A percentile compares a stretch with the other conserved stretches of the same genome.
Evolutionary conservation across 2,888 invertebrate genomes (phyloP).

Genomic region (Heliconius cydno): DNA sequence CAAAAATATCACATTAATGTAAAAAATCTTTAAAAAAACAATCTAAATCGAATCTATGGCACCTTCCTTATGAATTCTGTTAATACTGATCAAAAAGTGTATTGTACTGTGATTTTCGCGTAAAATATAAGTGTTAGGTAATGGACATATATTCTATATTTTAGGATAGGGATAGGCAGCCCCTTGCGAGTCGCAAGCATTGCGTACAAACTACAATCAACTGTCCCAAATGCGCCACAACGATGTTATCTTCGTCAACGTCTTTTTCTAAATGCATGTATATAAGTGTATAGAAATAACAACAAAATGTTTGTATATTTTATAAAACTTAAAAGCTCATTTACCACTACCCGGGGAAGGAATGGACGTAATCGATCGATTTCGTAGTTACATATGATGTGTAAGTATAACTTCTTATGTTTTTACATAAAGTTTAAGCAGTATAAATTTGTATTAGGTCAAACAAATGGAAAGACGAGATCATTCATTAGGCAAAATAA

Average conservation of each 20-base stretch:
- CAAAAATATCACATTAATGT: constrained; percentile 25
- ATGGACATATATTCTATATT: neutral
- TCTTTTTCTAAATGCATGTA: neutral
- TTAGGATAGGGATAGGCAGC: neutral
- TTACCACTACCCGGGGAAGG: neutral
- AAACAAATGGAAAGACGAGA: neutral
- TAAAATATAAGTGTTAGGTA: neutral
- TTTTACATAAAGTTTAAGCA: neutral
- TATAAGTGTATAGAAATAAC: neutral
- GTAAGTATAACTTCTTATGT: neutral
- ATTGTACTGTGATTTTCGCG: constrained; percentile 57
- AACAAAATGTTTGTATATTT: neutral
- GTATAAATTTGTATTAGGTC: neutral
- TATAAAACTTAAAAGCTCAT: neutral
- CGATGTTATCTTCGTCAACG: too few species aligned
- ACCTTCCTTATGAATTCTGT: constrained; percentile 56
- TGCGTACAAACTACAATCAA: neutral
- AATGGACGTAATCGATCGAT: neutral
- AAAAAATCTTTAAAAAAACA: neutral
- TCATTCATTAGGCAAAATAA: constrained; percentile 19
- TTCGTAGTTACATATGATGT: neutral
- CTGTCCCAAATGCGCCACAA: neutral
- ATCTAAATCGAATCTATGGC: constrained; percentile 59
- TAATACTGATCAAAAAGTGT: constrained; percentile 65
- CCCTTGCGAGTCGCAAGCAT: neutral